Conservation (phyloP, 2,113 vertebrate genomes). For the Melospiza georgiana region DNA sequence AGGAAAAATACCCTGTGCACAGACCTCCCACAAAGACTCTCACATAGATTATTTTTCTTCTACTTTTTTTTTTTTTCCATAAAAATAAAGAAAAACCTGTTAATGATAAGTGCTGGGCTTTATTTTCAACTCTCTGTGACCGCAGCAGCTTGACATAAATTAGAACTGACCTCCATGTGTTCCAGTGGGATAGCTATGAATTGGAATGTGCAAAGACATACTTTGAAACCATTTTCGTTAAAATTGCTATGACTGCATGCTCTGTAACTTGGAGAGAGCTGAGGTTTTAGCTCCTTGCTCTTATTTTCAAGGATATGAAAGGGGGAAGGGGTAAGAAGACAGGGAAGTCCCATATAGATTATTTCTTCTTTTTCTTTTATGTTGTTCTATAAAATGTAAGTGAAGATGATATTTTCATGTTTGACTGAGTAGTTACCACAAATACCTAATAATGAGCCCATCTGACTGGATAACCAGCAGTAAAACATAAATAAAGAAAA, state of each 20-base stretch:
- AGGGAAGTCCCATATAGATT: neutral
- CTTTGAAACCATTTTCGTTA: neutral
- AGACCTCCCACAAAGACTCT: neutral
- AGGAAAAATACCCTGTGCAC: neutral
- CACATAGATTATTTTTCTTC: neutral
- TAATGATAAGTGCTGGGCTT: neutral
- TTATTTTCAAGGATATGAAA: neutral
- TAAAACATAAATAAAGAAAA: neutral
- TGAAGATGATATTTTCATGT: neutral
- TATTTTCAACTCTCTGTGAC: neutral
- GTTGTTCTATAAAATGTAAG: neutral
- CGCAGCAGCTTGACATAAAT: conserved; percentile 29
- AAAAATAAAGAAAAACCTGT: neutral
- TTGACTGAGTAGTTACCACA: neutral
- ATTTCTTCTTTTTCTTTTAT: neutral
- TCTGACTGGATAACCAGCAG: neutral
- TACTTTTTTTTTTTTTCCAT: neutral
- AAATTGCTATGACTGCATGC: neutral
- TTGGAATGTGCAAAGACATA: neutral
- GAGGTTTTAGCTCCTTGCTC: neutral
- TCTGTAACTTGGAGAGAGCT: neutral
- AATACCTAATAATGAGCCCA: neutral
- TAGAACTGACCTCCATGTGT: neutral
- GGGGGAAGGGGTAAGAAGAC: neutral
- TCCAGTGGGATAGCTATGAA: neutral